Base-by-base conservation (phyloP, 2,888 invertebrate genomes). In the Pandemis cinnamomeana region DNA sequence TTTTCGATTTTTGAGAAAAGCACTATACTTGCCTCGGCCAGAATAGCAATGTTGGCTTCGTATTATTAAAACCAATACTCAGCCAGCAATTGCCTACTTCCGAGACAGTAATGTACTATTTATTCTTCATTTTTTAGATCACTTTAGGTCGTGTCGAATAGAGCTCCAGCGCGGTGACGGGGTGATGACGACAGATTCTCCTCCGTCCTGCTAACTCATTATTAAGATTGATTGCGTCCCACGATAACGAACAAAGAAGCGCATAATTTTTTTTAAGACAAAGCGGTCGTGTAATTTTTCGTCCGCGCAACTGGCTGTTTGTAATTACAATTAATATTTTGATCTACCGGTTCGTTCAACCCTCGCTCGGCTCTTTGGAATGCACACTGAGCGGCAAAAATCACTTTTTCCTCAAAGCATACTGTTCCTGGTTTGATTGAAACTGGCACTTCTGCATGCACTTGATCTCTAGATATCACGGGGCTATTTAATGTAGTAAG, bases 161-260 rank as follows among this genome's bases (percentile, higher is more conserved):
- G 13, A 60, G 61, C 5, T 15, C 10, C 1, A 1, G 51, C n/a
- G 51, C 58, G 15, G 27, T 8, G 20, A 27, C 27, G 10, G 63
- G 10, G 51, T 61, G 71, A 71, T 76, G 72, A 76, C 76, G 67
- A 48, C 51, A 72, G 46, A 76, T 72, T 72, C 67, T 63, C 73
- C 75, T 72, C 42, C 7, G 36, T 55, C 15, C 67, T 44, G 55
- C 20, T n/a, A 72, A 74, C 69, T 71, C 71, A 71, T 74, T 71
- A 74, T 71, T 71, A 74, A 71, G 71, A 74, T 74, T 71, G 71
- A 74, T 74, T 67, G 41, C 71, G 53, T 20, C 51, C 8, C 36
- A 42, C 58, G 58, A 68, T 72, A 63, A 55, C 20, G 55, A 55
- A 67, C 67, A 67, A 68, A 72, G 60, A 67, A 67, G 64, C 64